Base-by-base conservation (phyloP, 2,888 invertebrate species). In the Ochropleura plecta region DNA sequence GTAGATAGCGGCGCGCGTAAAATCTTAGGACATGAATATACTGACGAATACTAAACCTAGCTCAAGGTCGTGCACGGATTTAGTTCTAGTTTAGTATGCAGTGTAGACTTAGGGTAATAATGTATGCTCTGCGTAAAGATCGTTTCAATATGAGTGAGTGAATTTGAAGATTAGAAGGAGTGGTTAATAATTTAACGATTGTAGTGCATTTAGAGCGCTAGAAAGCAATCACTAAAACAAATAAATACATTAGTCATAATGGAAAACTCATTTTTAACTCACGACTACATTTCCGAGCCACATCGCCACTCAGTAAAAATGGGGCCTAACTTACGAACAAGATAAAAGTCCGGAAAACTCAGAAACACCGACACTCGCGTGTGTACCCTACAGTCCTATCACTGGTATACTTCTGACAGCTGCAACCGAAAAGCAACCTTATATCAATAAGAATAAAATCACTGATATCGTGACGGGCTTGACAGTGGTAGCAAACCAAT, bases 341-440 rank as follows among this genome's bases (percentile, higher is more conserved):
- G 70, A 82, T 74, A 81, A 78, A 82, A 78, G 20, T 78, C 59
- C 8, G 64, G 20, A 62, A 65, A 82, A 78, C 51, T 82, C 30
- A n/a, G 46, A 4, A 65, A n/a, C 59, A 40, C 49, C 18, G 70
- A 63, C 70, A 64, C 16, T 65, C 57, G 67, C 64, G 81, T 74
- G 70, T 78, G 55, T 68, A 48, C 49, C 59, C 42, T 44, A n/a
- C 44, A 62, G 62, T 44, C 62, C 44, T 44, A n/a, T 44, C 12
- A 62, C 44, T 62, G 42, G 30, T 3, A n/a, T n/a, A n/a, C 0
- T 6, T n/a, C 10, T 12, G 42, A 44, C 6, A 12, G 12, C 12
- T 44, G n/a, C 62, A 62, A 62, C 6, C n/a, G 3, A 44, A 44
- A 0, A 44, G 0, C n/a, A 12, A n/a, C 12, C 12, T 12, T n/a